Percentiles rank a stretch among this genome's conserved stretches.
These are phyloP conservation scores for Listronotus oregonensis DNA, from an alignment of 1,140 invertebrate genomes.

Conservation along the genomic window DNA sequence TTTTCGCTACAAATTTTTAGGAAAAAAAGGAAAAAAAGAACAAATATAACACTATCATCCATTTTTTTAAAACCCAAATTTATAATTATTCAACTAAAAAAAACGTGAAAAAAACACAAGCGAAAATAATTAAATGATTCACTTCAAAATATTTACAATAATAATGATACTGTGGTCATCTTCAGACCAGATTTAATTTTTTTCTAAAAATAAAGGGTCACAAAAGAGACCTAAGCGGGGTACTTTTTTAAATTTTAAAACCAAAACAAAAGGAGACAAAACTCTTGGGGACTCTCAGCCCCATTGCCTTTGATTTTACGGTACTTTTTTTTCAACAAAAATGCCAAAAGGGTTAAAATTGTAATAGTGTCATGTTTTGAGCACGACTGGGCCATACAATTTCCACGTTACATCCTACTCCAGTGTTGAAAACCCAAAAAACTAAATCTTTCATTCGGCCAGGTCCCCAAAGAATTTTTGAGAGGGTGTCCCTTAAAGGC, in stretches of 20 bases:
- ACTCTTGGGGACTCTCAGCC: slow-evolving; percentile 22
- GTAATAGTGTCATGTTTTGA: slow-evolving; percentile 56
- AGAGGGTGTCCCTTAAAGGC: slow-evolving; percentile 35
- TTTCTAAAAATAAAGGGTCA: slow-evolving; percentile 50
- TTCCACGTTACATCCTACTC: slow-evolving; percentile 58
- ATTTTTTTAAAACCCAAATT: slow-evolving; percentile 58
- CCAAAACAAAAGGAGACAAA: slow-evolving; percentile 6
- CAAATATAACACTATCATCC: slow-evolving; percentile 53
- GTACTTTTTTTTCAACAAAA: slow-evolving; percentile 45
- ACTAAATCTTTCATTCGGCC: slow-evolving; percentile 52
- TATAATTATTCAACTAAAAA: slow-evolving; percentile 56
- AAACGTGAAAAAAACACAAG: slow-evolving; percentile 56
- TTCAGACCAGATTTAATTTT: slow-evolving; percentile 52
- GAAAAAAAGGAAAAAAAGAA: slow-evolving; percentile 10
- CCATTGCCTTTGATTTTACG: slow-evolving; percentile 22
- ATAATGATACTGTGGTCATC: slow-evolving; percentile 55
- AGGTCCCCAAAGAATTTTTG: slow-evolving; percentile 33
- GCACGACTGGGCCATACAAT: slow-evolving; percentile 56
- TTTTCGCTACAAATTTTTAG: too few relatives aligned
- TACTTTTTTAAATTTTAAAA: slow-evolving; percentile 18
- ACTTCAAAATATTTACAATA: slow-evolving; percentile 58
- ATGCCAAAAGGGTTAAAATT: slow-evolving; percentile 52
- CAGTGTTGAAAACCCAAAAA: slow-evolving; percentile 57
- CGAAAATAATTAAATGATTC: slow-evolving; percentile 55
- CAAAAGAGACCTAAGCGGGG: slow-evolving; percentile 44